These are phyloP conservation scores for Callospermophilus lateralis DNA, from an alignment of 2,113 vertebrate species.

Conservation along the genomic window DNA sequence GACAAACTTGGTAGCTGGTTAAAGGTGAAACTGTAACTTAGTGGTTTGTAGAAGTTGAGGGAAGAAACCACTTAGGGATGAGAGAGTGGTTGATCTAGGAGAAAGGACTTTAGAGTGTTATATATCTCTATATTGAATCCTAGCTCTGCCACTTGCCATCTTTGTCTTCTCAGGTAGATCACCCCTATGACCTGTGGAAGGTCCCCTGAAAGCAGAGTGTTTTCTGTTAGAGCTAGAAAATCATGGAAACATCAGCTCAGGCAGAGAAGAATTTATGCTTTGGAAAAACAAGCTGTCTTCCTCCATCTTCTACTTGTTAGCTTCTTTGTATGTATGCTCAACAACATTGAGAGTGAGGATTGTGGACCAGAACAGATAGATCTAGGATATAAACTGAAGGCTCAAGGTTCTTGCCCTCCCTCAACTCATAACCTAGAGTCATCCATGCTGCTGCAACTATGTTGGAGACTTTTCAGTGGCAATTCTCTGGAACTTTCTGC, in stretches of 20 bases:
- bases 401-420: not conserved
- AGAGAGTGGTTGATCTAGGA: not conserved
- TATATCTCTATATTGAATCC: constrained; percentile 19
- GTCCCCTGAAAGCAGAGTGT: not conserved
- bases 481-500: not conserved
- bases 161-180: constrained; percentile 35
- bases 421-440: not conserved
- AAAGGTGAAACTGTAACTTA: not conserved
- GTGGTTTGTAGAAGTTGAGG: constrained; percentile 15
- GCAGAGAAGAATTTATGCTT: constrained; percentile 60
- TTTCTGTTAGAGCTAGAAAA: constrained; percentile 23
- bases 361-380: not conserved
- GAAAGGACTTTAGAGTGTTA: constrained; percentile 6
- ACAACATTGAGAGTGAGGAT: not conserved
- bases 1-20: not conserved
- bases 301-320: not conserved
- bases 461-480: not conserved
- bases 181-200: not conserved
- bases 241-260: constrained; percentile 22
- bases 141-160: not conserved
- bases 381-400: not conserved
- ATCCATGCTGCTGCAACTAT: not conserved
- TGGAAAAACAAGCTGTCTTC: not conserved
- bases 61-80: not conserved
- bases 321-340: not conserved